phyloP scores from a whole-genome alignment of 2,797 vertebrate genomes.

The Cephalopachus bancanus region DNA sequence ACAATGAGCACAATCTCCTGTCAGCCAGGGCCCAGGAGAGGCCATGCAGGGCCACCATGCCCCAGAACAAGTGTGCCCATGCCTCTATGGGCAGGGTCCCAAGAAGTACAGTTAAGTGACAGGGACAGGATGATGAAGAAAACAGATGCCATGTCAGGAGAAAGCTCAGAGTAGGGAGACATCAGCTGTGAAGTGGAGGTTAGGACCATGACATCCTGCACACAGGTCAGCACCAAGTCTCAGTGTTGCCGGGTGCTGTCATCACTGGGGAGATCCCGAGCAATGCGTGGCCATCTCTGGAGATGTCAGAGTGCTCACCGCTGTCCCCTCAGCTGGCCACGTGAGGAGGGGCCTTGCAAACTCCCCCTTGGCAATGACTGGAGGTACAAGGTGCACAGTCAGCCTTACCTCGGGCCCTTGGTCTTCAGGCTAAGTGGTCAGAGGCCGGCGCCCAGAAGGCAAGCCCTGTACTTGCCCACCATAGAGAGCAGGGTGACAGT shows the following conservation, averaged over 20 bases:
- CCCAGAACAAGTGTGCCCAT: neutral
- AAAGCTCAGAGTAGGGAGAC: neutral
- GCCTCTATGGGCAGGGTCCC: neutral
- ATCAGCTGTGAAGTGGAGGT: neutral
- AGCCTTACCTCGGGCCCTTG: neutral
- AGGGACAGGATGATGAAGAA: neutral
- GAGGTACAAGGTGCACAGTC: neutral
- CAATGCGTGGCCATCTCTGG: too few relatives aligned
- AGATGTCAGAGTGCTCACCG: neutral
- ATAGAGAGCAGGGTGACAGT: neutral
- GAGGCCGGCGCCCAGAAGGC: neutral
- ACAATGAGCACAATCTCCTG: neutral
- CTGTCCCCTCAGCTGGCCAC: neutral
- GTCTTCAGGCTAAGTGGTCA: neutral
- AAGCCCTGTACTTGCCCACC: conserved; percentile 68
- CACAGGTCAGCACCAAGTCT: neutral
- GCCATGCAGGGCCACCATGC: neutral
- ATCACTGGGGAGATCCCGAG: too few relatives aligned
- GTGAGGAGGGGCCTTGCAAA: neutral
- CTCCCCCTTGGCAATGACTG: neutral
- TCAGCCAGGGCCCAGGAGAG: neutral
- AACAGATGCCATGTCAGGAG: neutral
- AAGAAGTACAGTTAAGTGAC: conserved; percentile 22
- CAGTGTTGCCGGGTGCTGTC: neutral
- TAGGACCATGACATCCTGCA: too few relatives aligned